A percentile compares a stretch with the other conserved stretches of the same genome.
These are phyloP conservation scores for Colletes latitarsis DNA, from an alignment of 1,140 invertebrate species.

Conservation along the genomic window DNA sequence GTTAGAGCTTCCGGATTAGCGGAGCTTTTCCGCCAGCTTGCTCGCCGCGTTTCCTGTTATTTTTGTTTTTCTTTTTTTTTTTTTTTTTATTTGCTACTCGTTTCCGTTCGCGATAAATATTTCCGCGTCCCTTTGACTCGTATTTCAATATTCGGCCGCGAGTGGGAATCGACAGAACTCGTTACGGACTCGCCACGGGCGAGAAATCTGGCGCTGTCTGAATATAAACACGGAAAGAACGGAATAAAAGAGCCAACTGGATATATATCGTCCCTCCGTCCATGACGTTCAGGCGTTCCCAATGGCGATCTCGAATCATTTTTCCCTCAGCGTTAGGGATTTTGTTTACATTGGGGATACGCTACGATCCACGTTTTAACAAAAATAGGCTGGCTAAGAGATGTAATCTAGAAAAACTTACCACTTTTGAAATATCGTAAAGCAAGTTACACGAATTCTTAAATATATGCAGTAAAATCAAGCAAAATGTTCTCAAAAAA, in stretches of 20 bases:
- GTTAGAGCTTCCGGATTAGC: slow-evolving; percentile 46
- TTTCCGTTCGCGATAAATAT: slow-evolving; percentile 40
- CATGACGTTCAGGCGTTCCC: slow-evolving; percentile 6
- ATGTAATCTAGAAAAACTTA: no score
- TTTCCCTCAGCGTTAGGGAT: not conserved
- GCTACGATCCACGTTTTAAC: no score
- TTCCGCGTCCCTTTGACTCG: slow-evolving; percentile 54
- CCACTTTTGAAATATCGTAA: no score
- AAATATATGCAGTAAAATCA: no score
- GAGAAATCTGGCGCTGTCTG: slow-evolving; percentile 42
- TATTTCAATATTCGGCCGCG: slow-evolving; percentile 52
- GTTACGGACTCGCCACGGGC: slow-evolving; percentile 54
- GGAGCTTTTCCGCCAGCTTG: slow-evolving; percentile 49
- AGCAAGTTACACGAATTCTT: no score
- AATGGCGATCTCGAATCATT: slow-evolving; percentile 32
- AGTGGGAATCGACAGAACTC: slow-evolving; percentile 54
- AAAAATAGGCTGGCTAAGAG: no score
- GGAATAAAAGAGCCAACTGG: slow-evolving; percentile 32
- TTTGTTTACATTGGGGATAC: no score
- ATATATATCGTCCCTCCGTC: slow-evolving; percentile 2
- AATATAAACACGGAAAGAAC: not conserved
- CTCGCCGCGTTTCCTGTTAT: slow-evolving; percentile 28
- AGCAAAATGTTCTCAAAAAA: no score
- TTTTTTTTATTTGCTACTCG: not conserved
- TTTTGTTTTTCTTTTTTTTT: not conserved